phyloP scores from a whole-genome alignment of 2,797 vertebrate genomes.

The Halcyon leucocephala region DNA sequence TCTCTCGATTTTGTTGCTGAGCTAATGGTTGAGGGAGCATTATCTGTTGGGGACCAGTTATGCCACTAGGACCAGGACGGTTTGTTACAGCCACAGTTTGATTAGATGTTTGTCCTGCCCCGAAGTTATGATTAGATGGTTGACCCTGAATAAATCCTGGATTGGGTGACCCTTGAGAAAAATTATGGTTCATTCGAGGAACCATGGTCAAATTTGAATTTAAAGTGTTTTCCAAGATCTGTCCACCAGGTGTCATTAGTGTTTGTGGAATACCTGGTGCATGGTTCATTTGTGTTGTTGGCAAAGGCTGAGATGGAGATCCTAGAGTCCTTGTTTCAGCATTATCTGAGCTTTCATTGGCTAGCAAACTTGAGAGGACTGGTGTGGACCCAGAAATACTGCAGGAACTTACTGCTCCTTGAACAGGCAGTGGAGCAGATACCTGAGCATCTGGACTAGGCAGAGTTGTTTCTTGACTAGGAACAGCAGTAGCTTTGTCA shows the following conservation, averaged over 20 bases:
- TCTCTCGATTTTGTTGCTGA: slow-evolving; percentile 84
- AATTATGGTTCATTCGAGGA: slow-evolving; percentile 78
- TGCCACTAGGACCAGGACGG: slow-evolving; percentile 77
- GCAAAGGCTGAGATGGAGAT: slow-evolving; percentile 82
- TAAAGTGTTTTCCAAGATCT: slow-evolving; percentile 77
- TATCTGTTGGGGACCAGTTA: slow-evolving; percentile 84
- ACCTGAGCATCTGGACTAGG: slow-evolving; percentile 69
- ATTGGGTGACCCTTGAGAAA: slow-evolving; percentile 79
- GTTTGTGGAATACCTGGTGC: slow-evolving; percentile 74
- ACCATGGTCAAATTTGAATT: slow-evolving; percentile 76
- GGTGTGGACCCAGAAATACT: slow-evolving; percentile 87
- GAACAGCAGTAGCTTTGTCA: slow-evolving; percentile 59
- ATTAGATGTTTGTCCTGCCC: slow-evolving; percentile 80
- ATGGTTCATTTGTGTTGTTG: slow-evolving; percentile 80
- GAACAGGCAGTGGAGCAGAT: slow-evolving; percentile 55
- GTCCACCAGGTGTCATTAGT: slow-evolving; percentile 79
- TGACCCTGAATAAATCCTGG: slow-evolving; percentile 80
- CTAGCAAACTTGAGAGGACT: slow-evolving; percentile 91
- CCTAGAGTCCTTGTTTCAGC: slow-evolving; percentile 80
- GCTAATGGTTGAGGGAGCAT: slow-evolving; percentile 81
- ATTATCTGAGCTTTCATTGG: slow-evolving; percentile 86
- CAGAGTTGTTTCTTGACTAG: slow-evolving; percentile 48
- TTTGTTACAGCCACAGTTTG: slow-evolving; percentile 75
- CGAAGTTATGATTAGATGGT: slow-evolving; percentile 79
- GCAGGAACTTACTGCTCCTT: slow-evolving; percentile 75